These are phyloP conservation scores for Microchrysa polita DNA, from an alignment of 2,888 invertebrate genomes.

Conservation along the genomic window DNA sequence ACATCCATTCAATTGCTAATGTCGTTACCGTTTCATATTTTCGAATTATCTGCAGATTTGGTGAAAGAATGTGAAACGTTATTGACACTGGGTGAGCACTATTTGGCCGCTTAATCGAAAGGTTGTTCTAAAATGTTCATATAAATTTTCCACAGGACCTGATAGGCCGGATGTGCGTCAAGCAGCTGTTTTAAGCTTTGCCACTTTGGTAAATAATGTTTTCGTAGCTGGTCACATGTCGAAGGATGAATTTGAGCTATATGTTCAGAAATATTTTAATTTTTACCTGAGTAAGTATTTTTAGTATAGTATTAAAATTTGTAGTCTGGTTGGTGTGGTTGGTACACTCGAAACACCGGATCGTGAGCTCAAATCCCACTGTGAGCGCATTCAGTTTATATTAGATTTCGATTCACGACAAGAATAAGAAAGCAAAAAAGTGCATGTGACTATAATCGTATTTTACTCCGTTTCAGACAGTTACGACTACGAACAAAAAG, in stretches of 20 bases:
- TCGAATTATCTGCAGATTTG: slow-evolving; percentile 67
- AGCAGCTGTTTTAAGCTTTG: slow-evolving; percentile 75
- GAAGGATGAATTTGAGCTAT: slow-evolving; percentile 74
- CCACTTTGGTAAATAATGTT: slow-evolving; percentile 74
- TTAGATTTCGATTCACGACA: too few species aligned
- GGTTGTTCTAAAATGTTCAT: too few species aligned
- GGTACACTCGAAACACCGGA: too few species aligned
- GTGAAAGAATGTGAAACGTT: slow-evolving; percentile 69
- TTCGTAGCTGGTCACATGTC: slow-evolving; percentile 67
- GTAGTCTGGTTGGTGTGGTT: too few species aligned
- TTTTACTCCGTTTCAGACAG: slow-evolving; percentile 72
- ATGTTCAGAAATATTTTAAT: slow-evolving; percentile 76
- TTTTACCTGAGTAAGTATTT: slow-evolving; percentile 71
- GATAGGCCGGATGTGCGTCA: slow-evolving; percentile 69
- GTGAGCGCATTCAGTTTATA: too few species aligned
- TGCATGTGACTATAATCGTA: too few species aligned
- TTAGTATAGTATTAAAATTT: too few species aligned
- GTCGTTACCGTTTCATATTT: slow-evolving; percentile 76
- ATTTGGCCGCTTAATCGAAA: neutral
- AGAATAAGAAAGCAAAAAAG: too few species aligned
- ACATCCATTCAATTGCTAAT: slow-evolving; percentile 73
- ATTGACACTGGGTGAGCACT: slow-evolving; percentile 60
- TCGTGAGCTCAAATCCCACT: too few species aligned
- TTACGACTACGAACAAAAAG: slow-evolving; percentile 72
- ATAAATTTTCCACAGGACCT: slow-evolving; percentile 54